A percentile compares a stretch with the other conserved stretches of the same genome.
Evolutionary conservation across 2,888 invertebrate species (phyloP).

Genomic region (Gymnoscelis rufifasciata): DNA sequence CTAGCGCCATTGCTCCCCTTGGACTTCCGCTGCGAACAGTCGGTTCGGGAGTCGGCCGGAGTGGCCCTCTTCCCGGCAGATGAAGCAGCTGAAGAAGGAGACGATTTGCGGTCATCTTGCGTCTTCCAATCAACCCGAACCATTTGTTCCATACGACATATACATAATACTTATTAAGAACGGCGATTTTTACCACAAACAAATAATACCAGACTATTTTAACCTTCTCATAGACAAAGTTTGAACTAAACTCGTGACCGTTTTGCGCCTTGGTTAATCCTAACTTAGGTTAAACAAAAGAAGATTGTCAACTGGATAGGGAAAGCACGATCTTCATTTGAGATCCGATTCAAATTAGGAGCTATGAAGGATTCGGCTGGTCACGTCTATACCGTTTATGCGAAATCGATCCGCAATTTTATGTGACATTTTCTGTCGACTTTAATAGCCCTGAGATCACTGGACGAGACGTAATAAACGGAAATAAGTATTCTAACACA

Average conservation of each 20-base stretch:
- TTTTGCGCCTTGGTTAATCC: background rate
- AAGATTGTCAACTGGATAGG: background rate
- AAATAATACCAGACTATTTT: too few species aligned
- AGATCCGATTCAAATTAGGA: conserved; percentile 54
- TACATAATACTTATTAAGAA: too few species aligned
- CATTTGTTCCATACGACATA: too few species aligned
- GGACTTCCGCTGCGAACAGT: background rate
- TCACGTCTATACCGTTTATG: conserved; percentile 76
- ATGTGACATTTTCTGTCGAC: conserved; percentile 71
- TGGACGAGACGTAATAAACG: conserved; percentile 71
- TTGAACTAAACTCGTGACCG: background rate
- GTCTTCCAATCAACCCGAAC: too few species aligned
- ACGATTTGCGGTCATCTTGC: too few species aligned
- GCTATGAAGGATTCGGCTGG: conserved; percentile 54
- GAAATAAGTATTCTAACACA: conserved; percentile 73
- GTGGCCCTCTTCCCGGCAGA: too few species aligned
- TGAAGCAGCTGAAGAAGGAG: too few species aligned
- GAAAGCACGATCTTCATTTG: conserved; percentile 15
- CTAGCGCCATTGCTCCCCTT: too few species aligned
- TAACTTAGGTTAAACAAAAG: background rate
- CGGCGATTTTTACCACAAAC: too few species aligned
- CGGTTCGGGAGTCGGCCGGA: background rate
- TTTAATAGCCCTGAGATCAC: conserved; percentile 73
- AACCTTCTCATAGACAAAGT: too few species aligned
- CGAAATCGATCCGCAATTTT: conserved; percentile 75